Conservation (phyloP, 2,113 vertebrate species). For the Charina bottae region DNA sequence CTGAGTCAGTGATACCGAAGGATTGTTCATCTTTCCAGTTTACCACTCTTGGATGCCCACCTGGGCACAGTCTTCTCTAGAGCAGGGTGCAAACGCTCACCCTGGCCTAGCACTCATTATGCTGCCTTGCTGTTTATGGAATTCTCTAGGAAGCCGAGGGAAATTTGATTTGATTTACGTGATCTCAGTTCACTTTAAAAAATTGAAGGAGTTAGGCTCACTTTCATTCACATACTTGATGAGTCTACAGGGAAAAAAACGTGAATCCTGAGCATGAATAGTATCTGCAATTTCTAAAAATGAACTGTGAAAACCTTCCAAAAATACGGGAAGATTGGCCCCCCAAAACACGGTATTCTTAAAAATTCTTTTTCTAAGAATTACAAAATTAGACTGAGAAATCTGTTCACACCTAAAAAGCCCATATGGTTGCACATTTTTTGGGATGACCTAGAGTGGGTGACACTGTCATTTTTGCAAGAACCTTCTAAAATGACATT, state of each 20-base stretch:
- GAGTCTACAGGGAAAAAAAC: background rate
- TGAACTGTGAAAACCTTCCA: background rate
- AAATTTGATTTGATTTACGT: background rate
- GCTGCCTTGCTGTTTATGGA: no score
- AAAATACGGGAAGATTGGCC: background rate
- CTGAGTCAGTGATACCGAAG: background rate
- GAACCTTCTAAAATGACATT: no score
- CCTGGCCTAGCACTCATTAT: background rate
- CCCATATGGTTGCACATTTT: background rate
- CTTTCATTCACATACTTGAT: no score
- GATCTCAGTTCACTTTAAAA: background rate
- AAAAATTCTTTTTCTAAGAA: background rate
- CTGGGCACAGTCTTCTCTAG: background rate
- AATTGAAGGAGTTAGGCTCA: background rate
- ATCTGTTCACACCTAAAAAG: background rate
- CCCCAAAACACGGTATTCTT: no score
- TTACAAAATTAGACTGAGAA: background rate
- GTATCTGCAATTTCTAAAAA: background rate
- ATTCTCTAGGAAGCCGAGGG: background rate
- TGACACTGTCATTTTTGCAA: no score
- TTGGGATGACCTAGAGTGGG: no score
- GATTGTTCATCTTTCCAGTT: background rate
- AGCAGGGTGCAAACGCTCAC: no score
- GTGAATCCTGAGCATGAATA: background rate
- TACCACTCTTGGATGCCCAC: background rate